phyloP scores from a whole-genome alignment of 2,888 invertebrate species.

The Pseudolycoriella hygida region DNA sequence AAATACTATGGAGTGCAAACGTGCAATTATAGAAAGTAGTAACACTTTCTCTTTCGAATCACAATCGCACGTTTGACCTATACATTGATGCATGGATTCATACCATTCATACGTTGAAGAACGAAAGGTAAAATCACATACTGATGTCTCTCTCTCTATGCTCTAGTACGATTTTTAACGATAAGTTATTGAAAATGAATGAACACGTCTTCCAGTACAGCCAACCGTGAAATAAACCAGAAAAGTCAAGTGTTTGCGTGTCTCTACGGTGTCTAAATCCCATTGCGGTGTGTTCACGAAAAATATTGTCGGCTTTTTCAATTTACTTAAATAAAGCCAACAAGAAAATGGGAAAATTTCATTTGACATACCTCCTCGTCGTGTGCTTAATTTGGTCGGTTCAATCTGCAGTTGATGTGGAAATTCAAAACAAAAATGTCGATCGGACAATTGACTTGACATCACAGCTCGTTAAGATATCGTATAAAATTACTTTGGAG shows the following conservation, averaged over 20 bases:
- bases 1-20: too few relatives aligned
- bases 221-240: not conserved
- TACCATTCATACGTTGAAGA: too few relatives aligned
- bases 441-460: slow-evolving; percentile 75
- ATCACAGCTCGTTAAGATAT: slow-evolving; percentile 75
- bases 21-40: too few relatives aligned
- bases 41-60: too few relatives aligned
- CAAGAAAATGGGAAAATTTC: not conserved
- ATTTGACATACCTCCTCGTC: not conserved
- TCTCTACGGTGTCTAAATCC: not conserved
- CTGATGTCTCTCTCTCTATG: too few relatives aligned
- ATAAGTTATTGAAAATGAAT: too few relatives aligned
- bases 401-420: slow-evolving; percentile 30
- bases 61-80: too few relatives aligned
- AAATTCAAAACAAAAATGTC: slow-evolving; percentile 55
- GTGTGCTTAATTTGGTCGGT: slow-evolving; percentile 11
- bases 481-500: slow-evolving; percentile 62
- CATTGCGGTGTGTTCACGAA: too few relatives aligned
- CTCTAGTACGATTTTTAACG: too few relatives aligned
- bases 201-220: not conserved
- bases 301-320: not conserved
- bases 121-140: too few relatives aligned
- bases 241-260: not conserved
- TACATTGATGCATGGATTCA: too few relatives aligned
- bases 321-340: not conserved